A percentile compares a stretch with the other conserved stretches of the same genome.
Conservation (phyloP, 2,888 invertebrate species). For the Aphidius colemani region DNA sequence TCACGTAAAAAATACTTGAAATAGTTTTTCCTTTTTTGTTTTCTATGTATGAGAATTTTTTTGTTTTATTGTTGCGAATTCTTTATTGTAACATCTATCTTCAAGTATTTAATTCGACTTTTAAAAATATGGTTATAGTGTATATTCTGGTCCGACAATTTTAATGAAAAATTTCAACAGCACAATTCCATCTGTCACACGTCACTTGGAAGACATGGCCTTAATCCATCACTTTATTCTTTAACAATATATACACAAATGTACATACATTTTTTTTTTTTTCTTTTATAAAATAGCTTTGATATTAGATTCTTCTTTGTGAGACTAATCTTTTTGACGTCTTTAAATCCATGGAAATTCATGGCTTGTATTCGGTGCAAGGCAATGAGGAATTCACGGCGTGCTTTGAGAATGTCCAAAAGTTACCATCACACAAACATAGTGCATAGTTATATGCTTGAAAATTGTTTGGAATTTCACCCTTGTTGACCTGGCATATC, state of each 20-base stretch:
- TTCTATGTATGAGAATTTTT: background rate
- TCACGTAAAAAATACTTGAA: too few species aligned
- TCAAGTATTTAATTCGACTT: background rate
- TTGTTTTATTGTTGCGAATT: constrained; percentile 1
- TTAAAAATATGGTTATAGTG: background rate
- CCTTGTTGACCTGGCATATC: constrained; percentile 16
- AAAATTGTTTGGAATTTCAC: constrained; percentile 28
- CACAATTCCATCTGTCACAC: background rate
- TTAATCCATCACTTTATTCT: background rate
- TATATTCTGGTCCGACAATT: background rate
- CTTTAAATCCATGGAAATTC: constrained; percentile 17
- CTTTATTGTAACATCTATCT: background rate
- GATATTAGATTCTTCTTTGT: background rate
- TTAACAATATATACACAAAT: background rate
- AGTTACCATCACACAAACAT: constrained; percentile 12
- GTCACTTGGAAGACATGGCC: background rate
- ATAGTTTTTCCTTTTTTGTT: background rate
- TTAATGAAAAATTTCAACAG: constrained; percentile 2
- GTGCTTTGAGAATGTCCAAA: constrained; percentile 9
- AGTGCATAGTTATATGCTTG: constrained; percentile 10
- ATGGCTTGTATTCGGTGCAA: constrained; percentile 2
- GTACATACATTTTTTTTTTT: background rate
- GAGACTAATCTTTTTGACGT: constrained; percentile 6
- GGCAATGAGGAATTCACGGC: constrained; percentile 15
- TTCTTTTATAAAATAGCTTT: background rate